Evolutionary conservation across 1,140 invertebrate genomes (phyloP).

Genomic region (Dendrolimus kikuchii): DNA sequence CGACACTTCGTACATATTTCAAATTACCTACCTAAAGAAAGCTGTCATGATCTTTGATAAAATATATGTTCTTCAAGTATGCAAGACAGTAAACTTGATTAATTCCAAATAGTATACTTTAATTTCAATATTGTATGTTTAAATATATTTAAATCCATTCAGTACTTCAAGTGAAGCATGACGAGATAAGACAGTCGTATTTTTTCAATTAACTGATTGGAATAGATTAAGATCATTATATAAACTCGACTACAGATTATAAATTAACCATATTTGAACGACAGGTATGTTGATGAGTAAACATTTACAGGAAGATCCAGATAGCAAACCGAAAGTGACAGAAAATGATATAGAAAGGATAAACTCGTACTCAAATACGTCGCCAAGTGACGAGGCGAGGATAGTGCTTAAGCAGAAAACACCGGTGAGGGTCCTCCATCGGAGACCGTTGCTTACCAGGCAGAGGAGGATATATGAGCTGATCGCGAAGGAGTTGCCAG

Average conservation of each 20-base stretch:
- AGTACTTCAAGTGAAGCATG: neutral
- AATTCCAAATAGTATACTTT: too few species aligned
- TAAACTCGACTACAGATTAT: too few species aligned
- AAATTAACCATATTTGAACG: neutral
- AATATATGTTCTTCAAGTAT: too few species aligned
- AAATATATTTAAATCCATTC: neutral
- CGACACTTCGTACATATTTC: too few species aligned
- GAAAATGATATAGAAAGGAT: conserved; percentile 72
- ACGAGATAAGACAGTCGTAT: neutral
- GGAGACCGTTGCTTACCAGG: conserved; percentile 80
- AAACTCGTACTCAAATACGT: conserved; percentile 60
- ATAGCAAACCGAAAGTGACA: conserved; percentile 42
- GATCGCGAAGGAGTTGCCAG: conserved; percentile 58
- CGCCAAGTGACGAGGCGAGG: conserved; percentile 24
- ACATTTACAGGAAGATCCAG: conserved; percentile 3
- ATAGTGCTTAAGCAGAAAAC: conserved; percentile 82
- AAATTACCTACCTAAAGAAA: too few species aligned
- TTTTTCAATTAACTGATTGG: too few species aligned
- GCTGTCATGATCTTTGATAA: too few species aligned
- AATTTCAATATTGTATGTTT: neutral
- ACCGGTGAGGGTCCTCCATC: conserved; percentile 88
- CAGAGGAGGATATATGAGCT: conserved; percentile 77
- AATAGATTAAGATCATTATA: neutral
- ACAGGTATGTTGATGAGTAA: neutral
- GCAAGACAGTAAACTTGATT: too few species aligned